Evolutionary conservation across 1,140 invertebrate genomes (phyloP).

Genomic region (Tigriopus japonicus): DNA sequence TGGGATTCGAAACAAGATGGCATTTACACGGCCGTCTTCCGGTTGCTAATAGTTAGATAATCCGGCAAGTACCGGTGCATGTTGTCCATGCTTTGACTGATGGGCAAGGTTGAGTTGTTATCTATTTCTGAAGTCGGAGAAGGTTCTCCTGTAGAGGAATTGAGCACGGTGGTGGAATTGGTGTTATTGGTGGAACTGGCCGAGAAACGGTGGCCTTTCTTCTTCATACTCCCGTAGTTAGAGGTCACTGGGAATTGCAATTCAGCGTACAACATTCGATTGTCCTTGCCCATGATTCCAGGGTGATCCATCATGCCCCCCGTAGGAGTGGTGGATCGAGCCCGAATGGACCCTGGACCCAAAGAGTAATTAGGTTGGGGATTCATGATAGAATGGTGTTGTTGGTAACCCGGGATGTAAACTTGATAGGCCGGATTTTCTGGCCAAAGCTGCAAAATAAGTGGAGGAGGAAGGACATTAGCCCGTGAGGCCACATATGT

Average conservation of each 20-base stretch:
- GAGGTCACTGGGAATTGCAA: conserved; percentile 21
- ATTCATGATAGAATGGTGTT: not conserved
- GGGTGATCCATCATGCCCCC: not conserved
- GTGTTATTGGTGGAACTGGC: not conserved
- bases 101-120: too few species aligned
- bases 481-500: too few species aligned
- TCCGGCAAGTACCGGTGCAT: too few species aligned
- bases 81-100: too few species aligned
- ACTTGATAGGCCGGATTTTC: conserved; percentile 8
- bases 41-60: too few species aligned
- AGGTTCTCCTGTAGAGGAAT: not conserved
- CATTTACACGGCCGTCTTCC: too few species aligned
- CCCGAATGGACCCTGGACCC: not conserved
- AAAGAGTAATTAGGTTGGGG: too few species aligned
- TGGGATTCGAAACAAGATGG: too few species aligned
- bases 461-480: too few species aligned
- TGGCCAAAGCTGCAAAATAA: conserved; percentile 2
- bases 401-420: not conserved
- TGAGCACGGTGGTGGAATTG: not conserved
- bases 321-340: not conserved
- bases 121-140: not conserved
- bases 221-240: conserved; percentile 21
- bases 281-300: not conserved
- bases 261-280: conserved; percentile 19
- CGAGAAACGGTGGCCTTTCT: not conserved